These are phyloP conservation scores for Botrylloides violaceus DNA, from an alignment of 23 tunicate species.

Conservation along the genomic window DNA sequence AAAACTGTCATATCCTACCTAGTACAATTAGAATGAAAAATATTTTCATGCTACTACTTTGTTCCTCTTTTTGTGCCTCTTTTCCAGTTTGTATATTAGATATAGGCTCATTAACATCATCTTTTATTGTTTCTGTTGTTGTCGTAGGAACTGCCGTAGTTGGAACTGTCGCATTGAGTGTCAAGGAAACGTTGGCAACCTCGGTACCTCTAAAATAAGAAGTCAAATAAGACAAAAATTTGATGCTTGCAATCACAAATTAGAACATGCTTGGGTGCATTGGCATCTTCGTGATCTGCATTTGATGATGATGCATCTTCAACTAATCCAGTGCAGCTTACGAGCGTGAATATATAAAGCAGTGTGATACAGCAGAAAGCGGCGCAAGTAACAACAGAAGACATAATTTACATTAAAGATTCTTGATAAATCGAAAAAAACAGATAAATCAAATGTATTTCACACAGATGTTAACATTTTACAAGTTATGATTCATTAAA, in stretches of 20 bases:
- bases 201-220: too few relatives aligned
- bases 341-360: neutral
- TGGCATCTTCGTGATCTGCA: too few relatives aligned
- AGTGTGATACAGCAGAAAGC: neutral
- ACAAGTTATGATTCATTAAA: too few relatives aligned
- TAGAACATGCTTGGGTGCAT: too few relatives aligned
- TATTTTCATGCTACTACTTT: conserved; percentile 81
- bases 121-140: conserved; percentile 1
- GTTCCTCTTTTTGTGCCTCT: conserved; percentile 68
- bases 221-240: too few relatives aligned
- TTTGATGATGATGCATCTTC: too few relatives aligned
- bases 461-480: too few relatives aligned
- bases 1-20: conserved; percentile 22
- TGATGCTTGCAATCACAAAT: too few relatives aligned
- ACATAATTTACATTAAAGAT: too few relatives aligned
- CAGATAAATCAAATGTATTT: too few relatives aligned
- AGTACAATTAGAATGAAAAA: conserved; percentile 69
- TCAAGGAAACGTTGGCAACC: neutral
- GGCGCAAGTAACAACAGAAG: too few relatives aligned
- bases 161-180: neutral
- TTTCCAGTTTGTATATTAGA: conserved; percentile 63
- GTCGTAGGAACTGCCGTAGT: conserved; percentile 2
- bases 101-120: conserved; percentile 22
- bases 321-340: neutral
- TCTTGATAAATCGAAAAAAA: too few relatives aligned